Evolutionary conservation across 2,888 invertebrate genomes (phyloP), one percentile per base, ranked within the genome.

Genomic region (Junonia oenone): DNA sequence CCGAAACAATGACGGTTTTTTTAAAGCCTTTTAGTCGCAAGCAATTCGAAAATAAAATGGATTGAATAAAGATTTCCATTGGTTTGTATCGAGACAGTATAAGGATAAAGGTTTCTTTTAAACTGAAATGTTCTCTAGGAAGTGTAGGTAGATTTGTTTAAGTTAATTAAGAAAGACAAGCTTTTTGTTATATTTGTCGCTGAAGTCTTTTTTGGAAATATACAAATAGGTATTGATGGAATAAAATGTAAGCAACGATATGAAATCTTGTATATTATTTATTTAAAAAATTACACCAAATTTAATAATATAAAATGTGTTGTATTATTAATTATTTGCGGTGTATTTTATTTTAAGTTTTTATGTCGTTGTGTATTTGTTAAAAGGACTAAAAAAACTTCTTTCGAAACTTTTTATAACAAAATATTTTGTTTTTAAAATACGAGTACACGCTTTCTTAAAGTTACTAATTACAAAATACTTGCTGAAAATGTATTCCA

Each of bases 1-100:
- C 58, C 65, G 67, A 78, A 76, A 84, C 84, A 83, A 83, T 81
- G 61, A 75, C 71, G 68, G 73, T 76, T 75, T 79, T 83, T 81
- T 81, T 75, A 72, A 81, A 82, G 74, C 69, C 70, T 68, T 69
- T 73, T 68, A 73, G 69, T 73, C 70, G 68, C 68, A 64, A 62
- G 69, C 72, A 67, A 75, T 75, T 71, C 72, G 68, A 65, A 78
- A 80, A 75, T 70, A 65, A 66, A 75, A 78, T 72, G 68, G 70
- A 68, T 33, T 33, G 15, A 19, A 13, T 19, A 38, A 38, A 4
- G 38, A 40, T 29, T 19, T 19, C 8, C 15, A 40, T 26, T 2
- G 27, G 27, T 3, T 43, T 43, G n/a, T n/a, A 43, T 43, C 22
- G 22, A 43, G 38, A 40, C 38, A 40, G 11, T n/a, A 40, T 19